Conservation (phyloP, 2,113 vertebrate species). For the Microtus ochrogaster region DNA sequence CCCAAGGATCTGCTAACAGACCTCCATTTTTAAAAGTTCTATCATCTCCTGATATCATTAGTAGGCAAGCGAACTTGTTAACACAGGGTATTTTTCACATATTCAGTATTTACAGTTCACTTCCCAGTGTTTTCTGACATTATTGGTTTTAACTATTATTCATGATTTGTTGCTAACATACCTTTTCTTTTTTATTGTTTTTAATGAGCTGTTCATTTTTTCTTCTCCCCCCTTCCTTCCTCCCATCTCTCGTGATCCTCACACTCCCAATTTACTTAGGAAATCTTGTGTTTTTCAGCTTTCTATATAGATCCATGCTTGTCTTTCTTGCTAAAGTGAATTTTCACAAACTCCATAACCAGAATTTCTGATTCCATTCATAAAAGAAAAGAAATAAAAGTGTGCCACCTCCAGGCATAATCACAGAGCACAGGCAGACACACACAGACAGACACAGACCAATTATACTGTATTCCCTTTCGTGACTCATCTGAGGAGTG, state of each 20-base stretch:
- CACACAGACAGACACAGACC: not conserved
- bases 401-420: not conserved
- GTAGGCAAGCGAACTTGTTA: not conserved
- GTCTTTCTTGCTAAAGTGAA: not conserved
- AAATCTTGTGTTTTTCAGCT: too few species aligned
- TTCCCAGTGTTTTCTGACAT: not conserved
- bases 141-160: not conserved
- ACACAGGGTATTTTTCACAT: rapidly evolving
- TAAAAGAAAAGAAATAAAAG: not conserved
- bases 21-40: not conserved
- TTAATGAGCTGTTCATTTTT: too few species aligned
- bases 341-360: not conserved
- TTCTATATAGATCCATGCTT: too few species aligned
- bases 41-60: rapidly evolving
- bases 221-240: too few species aligned
- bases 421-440: not conserved
- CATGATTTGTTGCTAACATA: not conserved
- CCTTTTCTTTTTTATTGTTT: too few species aligned
- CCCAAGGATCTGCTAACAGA: too few species aligned
- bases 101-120: not conserved
- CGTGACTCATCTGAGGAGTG: not conserved
- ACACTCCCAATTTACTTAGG: too few species aligned
- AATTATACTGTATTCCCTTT: not conserved
- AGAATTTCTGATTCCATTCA: not conserved
- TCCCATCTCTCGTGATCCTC: too few species aligned